Percentiles rank a stretch among this genome's conserved stretches.
These are phyloP conservation scores for Argentina silus DNA, from an alignment of 2,797 vertebrate genomes.

Conservation along the genomic window DNA sequence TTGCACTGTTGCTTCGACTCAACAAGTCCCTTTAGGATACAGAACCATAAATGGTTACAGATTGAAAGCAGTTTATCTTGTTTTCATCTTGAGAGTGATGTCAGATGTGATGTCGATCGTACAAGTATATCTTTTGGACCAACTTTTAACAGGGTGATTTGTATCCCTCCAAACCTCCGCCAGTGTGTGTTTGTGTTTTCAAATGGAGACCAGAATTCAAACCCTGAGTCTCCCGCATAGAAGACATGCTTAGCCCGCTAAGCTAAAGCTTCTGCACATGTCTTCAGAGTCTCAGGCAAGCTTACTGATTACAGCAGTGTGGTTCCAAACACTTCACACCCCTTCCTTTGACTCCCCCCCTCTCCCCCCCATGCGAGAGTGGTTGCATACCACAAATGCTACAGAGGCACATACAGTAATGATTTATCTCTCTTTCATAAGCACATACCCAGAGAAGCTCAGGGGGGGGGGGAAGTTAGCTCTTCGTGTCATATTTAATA, in stretches of 20 bases:
- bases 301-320: no score
- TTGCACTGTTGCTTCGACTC: conserved; percentile 63
- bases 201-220: no score
- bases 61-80: conserved; percentile 48
- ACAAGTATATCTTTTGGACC: conserved; percentile 29
- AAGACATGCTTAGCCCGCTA: no score
- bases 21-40: conserved; percentile 35
- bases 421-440: conserved; percentile 11
- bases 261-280: no score
- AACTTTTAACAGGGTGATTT: conserved; percentile 46
- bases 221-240: no score
- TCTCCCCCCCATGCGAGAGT: no score
- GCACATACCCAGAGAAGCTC: background rate
- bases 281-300: no score
- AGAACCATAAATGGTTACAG: conserved; percentile 36
- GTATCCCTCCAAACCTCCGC: conserved; percentile 34
- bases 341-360: no score
- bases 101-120: conserved; percentile 28
- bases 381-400: no score
- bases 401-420: conserved; percentile 19
- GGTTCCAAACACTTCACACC: no score
- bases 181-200: conserved; percentile 5
- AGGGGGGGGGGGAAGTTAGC: background rate
- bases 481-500: background rate
- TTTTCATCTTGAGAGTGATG: conserved; percentile 37